phyloP scores from a whole-genome alignment of 2,888 invertebrate genomes.

The Cremastobaeus sp. region DNA sequence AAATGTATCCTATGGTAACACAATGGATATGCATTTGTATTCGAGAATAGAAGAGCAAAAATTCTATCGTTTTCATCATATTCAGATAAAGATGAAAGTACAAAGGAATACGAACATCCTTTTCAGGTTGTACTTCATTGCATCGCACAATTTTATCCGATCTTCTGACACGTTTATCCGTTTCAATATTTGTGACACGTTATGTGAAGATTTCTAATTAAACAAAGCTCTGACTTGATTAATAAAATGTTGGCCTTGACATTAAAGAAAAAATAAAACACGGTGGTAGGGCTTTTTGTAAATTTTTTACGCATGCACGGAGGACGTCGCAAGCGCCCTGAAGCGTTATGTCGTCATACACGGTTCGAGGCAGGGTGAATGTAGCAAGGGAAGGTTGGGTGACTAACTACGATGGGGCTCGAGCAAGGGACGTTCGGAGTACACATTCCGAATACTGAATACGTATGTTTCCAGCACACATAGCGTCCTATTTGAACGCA shows the following conservation, averaged over 20 bases:
- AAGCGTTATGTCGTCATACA: slow-evolving; percentile 53
- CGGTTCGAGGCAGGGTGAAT: slow-evolving; percentile 61
- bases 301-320: slow-evolving; percentile 26
- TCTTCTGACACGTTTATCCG: no score
- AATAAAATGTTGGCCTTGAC: slow-evolving; percentile 34
- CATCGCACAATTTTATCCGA: no score
- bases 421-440: slow-evolving; percentile 63
- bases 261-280: slow-evolving; percentile 27
- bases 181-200: no score
- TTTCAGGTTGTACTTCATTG: no score
- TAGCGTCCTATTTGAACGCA: slow-evolving; percentile 51
- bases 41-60: no score
- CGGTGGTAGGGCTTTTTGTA: slow-evolving; percentile 17
- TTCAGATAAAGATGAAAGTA: no score
- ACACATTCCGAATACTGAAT: slow-evolving; percentile 69
- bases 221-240: no score
- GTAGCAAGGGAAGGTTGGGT: slow-evolving; percentile 67
- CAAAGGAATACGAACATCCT: no score
- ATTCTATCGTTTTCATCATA: no score
- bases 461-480: slow-evolving; percentile 55
- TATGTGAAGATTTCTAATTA: no score
- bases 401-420: slow-evolving; percentile 70
- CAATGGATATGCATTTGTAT: no score
- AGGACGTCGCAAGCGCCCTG: slow-evolving; percentile 35
- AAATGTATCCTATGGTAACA: no score